These are phyloP conservation scores for Coenonympha arcania DNA, from an alignment of 2,888 invertebrate genomes.

Conservation along the genomic window DNA sequence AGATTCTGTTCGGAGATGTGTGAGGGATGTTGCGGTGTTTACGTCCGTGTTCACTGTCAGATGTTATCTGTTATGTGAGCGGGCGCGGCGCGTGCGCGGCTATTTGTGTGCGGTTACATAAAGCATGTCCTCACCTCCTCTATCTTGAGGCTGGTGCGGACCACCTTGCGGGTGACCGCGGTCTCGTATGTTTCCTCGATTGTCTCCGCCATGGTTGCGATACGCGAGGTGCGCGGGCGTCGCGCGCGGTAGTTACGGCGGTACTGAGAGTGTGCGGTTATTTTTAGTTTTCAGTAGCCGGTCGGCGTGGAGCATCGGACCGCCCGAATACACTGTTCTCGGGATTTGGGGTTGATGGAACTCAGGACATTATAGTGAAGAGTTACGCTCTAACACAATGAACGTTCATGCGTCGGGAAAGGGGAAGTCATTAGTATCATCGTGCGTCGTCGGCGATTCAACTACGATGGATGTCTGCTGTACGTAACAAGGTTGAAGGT, in stretches of 20 bases:
- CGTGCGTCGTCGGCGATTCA: neutral
- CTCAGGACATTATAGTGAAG: constrained; percentile 25
- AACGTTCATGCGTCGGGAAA: neutral
- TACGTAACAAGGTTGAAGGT: no score
- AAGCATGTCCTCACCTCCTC: constrained; percentile 78
- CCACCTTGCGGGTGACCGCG: constrained; percentile 80
- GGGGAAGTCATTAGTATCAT: neutral
- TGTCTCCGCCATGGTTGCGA: constrained; percentile 77
- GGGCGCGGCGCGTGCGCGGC: constrained; percentile 47
- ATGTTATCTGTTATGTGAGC: constrained; percentile 67
- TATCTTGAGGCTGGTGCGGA: constrained; percentile 80
- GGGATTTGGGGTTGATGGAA: constrained; percentile 40
- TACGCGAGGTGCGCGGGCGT: constrained; percentile 66
- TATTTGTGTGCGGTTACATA: constrained; percentile 66
- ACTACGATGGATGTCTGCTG: no score
- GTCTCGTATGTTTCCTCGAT: constrained; percentile 81
- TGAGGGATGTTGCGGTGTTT: constrained; percentile 46
- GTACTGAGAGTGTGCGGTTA: constrained; percentile 66
- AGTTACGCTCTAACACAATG: constrained; percentile 1
- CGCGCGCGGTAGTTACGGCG: constrained; percentile 68
- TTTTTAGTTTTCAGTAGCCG: constrained; percentile 70
- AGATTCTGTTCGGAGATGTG: constrained; percentile 21
- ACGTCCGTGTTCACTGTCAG: constrained; percentile 67
- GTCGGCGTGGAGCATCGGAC: constrained; percentile 40
- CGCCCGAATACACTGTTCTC: constrained; percentile 31